Evolutionary conservation across 2,888 invertebrate species (phyloP).

Genomic region (Parascotia fuliginaria): DNA sequence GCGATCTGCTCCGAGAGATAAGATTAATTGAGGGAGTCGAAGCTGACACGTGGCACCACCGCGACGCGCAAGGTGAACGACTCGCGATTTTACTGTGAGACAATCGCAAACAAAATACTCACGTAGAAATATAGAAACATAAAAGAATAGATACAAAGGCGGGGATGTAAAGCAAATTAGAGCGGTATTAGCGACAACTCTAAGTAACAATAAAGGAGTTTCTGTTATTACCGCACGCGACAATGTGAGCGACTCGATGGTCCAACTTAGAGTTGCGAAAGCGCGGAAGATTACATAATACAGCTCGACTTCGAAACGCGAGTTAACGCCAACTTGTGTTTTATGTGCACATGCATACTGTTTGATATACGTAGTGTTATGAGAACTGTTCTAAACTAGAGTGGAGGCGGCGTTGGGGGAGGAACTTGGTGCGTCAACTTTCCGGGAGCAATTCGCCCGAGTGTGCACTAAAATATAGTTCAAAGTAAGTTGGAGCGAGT

Average conservation of each 20-base stretch:
- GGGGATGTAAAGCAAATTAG: slow-evolving; percentile 59
- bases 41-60: slow-evolving; percentile 56
- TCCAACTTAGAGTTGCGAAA: slow-evolving; percentile 59
- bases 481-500: slow-evolving; percentile 61
- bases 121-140: slow-evolving; percentile 45
- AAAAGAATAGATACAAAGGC: slow-evolving; percentile 43
- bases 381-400: slow-evolving; percentile 56
- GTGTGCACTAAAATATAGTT: slow-evolving; percentile 71
- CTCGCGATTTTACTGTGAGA: slow-evolving; percentile 54
- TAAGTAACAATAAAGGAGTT: slow-evolving; percentile 62
- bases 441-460: slow-evolving; percentile 59
- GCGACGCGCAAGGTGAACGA: slow-evolving; percentile 65
- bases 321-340: slow-evolving; percentile 60
- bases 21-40: slow-evolving; percentile 45
- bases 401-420: slow-evolving; percentile 32
- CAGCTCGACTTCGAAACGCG: slow-evolving; percentile 51
- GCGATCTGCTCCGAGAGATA: slow-evolving; percentile 39
- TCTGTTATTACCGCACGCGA: slow-evolving; percentile 63
- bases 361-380: slow-evolving; percentile 56
- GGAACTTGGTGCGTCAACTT: slow-evolving; percentile 59
- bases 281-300: slow-evolving; percentile 64
- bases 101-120: slow-evolving; percentile 53
- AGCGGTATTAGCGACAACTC: slow-evolving; percentile 60
- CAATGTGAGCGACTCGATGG: slow-evolving; percentile 55
- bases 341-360: slow-evolving; percentile 54